These are phyloP conservation scores for Phallusia fumigata DNA, from an alignment of 23 tunicate genomes.

Conservation along the genomic window DNA sequence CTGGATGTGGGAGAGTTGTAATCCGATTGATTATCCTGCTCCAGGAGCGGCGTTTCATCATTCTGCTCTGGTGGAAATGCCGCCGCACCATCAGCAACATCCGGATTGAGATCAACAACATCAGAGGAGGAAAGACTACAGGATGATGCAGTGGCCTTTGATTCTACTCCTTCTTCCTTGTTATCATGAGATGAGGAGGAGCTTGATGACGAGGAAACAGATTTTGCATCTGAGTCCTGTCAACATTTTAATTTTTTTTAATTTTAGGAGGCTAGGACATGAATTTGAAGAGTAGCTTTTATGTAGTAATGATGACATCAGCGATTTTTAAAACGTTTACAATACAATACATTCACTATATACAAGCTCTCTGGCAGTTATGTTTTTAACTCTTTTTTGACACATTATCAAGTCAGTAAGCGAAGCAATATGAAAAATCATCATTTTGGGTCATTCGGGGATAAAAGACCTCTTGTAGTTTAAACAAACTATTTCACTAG, in stretches of 20 bases:
- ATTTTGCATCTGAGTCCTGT: neutral
- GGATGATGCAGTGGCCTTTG: neutral
- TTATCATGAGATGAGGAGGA: neutral
- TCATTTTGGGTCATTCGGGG: no score
- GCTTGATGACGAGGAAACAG: slow-evolving; percentile 13
- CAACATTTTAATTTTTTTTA: neutral
- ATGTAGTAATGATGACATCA: no score
- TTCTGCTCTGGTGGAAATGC: neutral
- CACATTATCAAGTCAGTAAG: no score
- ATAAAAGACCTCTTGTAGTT: no score
- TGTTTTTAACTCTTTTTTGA: no score
- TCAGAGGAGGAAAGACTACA: slow-evolving; percentile 14
- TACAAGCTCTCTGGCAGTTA: no score
- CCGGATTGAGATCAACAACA: neutral
- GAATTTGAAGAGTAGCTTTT: no score
- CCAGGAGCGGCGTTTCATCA: slow-evolving; percentile 3
- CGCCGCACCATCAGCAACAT: neutral
- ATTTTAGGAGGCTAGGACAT: no score
- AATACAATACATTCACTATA: no score
- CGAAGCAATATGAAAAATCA: no score
- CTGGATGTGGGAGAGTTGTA: slow-evolving; percentile 18
- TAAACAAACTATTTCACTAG: no score
- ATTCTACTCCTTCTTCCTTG: neutral
- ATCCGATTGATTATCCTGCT: slow-evolving; percentile 20
- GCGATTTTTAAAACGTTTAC: no score